Evolutionary conservation across 2,888 invertebrate genomes (phyloP), one percentile per base, ranked within the genome.

Genomic region (Brenthis ino): DNA sequence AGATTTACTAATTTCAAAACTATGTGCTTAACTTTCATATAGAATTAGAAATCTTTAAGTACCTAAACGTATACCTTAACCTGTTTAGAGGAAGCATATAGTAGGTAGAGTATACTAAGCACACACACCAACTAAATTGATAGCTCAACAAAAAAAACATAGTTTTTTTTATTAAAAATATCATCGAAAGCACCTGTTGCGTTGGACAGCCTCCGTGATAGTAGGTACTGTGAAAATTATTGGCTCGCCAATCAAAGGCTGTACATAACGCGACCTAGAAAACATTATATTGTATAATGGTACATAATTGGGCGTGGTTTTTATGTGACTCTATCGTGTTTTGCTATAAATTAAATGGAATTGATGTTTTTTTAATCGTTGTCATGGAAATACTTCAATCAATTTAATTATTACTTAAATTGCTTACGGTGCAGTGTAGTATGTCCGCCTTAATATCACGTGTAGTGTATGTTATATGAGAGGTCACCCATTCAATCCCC

Each of bases 221-320:
- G 73, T 73, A 76, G 72, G 75, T 74, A 74, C 73, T 70, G 75
- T 72, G 72, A 73, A 74, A 75, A 76, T 76, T 74, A 76, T 74
- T 76, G 75, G 75, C 70, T 74, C 74, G 67, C 76, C 75, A 74
- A 76, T 76, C 73, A 76, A 75, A 76, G 72, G 74, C 71, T 67
- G 68, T 72, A 72, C 71, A 72, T 69, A 75, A 67, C 67, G 68
- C 69, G 70, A 70, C 72, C 73, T 73, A 70, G 71, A 72, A 69
- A 74, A 71, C 67, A 74, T 72, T 71, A 73, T 67, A 69, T 72
- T 71, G 69, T 68, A 72, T 73, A 68, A 71, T 70, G 55, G 70
- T 72, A 72, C 55, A 69, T 73, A 70, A 73, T 73, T 69, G 74
- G 73, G 73, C 73, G 74, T 65, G 71, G 70, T 74, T 72, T 72